Conservation (phyloP, 2,797 vertebrate genomes). For the Sebastes minor region DNA sequence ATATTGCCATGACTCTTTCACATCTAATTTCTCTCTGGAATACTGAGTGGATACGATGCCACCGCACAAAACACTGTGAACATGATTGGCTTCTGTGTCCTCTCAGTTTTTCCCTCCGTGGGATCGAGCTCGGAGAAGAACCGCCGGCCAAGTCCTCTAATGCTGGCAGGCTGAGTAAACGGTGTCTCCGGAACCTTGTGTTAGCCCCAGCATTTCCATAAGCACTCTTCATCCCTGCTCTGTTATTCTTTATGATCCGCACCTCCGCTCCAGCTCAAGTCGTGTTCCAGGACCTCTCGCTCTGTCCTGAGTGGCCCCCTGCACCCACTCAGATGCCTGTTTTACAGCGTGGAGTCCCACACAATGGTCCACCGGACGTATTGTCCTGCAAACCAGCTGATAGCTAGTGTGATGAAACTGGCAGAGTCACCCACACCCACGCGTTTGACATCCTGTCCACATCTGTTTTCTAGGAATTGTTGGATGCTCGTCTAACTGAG, state of each 20-base stretch:
- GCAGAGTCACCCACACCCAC: neutral
- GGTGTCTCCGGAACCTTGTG: constrained; percentile 70
- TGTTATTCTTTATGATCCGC: constrained; percentile 76
- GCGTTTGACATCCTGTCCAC: constrained; percentile 34
- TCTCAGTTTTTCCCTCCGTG: constrained; percentile 33
- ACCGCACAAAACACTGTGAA: constrained; percentile 17
- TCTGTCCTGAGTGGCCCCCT: constrained; percentile 28
- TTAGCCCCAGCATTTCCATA: constrained; percentile 71
- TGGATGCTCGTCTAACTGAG: constrained; percentile 13
- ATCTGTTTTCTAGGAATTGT: constrained; percentile 44
- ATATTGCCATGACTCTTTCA: constrained; percentile 11
- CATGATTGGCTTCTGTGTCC: constrained; percentile 38
- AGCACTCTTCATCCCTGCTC: constrained; percentile 69
- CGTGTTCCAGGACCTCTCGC: constrained; percentile 49
- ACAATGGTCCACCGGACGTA: neutral
- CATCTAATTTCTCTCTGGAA: constrained; percentile 14
- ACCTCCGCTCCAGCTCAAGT: constrained; percentile 72
- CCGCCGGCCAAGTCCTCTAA: constrained; percentile 57
- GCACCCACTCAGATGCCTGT: constrained; percentile 4
- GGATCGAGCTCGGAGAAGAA: constrained; percentile 26
- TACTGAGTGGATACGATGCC: neutral
- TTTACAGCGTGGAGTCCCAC: neutral
- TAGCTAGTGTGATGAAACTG: constrained; percentile 1
- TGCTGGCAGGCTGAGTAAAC: constrained; percentile 74
- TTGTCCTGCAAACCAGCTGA: constrained; percentile 24